phyloP scores from a whole-genome alignment of 2,797 vertebrate species.

The Semotilus atromaculatus region DNA sequence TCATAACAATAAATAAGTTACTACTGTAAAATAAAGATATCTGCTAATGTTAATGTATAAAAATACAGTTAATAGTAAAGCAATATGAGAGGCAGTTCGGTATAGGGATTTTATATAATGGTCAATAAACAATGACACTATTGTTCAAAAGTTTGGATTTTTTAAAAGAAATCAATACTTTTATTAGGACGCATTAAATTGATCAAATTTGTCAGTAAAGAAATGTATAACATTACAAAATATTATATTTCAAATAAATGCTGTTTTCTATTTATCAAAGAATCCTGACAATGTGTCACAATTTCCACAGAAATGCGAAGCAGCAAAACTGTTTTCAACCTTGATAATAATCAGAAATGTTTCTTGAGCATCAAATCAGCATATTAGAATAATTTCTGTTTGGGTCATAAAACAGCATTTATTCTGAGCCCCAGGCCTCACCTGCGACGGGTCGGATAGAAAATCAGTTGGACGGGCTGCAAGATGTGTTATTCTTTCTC shows the following conservation, averaged over 20 bases:
- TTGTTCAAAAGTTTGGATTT: neutral
- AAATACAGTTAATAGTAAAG: neutral
- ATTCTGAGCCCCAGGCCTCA: constrained; percentile 3
- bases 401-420: neutral
- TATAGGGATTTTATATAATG: neutral
- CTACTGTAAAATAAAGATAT: neutral
- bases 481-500: constrained; percentile 42
- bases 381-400: neutral
- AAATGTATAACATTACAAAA: neutral
- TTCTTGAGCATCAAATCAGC: neutral
- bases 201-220: neutral
- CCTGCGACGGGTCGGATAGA: neutral
- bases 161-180: neutral
- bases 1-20: neutral
- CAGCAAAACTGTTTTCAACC: neutral
- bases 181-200: neutral
- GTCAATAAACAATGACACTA: no score
- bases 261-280: neutral
- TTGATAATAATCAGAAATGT: neutral
- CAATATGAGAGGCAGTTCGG: neutral
- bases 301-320: neutral
- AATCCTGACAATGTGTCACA: neutral
- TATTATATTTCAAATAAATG: neutral
- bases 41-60: neutral
- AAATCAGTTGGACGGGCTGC: constrained; percentile 8